These are phyloP conservation scores for Dryas iulia DNA, from an alignment of 1,140 invertebrate genomes.

Conservation along the genomic window DNA sequence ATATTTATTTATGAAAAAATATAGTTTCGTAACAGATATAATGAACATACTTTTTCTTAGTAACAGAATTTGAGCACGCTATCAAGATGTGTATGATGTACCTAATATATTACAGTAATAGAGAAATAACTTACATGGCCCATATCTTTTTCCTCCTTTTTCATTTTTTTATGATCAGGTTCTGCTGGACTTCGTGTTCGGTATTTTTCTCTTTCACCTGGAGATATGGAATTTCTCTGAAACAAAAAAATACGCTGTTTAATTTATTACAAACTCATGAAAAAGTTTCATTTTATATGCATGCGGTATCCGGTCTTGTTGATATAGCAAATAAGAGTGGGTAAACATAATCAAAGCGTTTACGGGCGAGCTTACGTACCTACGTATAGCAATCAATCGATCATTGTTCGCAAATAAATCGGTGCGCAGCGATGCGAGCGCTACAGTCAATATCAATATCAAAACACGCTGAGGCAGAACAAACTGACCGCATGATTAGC, in stretches of 20 bases:
- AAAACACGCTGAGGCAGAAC: slow-evolving; percentile 79
- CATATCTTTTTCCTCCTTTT: slow-evolving; percentile 90
- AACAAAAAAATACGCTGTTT: slow-evolving; percentile 64
- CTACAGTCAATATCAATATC: slow-evolving; percentile 79
- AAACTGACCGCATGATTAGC: slow-evolving; percentile 80
- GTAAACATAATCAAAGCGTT: slow-evolving; percentile 77
- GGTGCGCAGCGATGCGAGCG: slow-evolving; percentile 69
- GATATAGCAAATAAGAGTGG: slow-evolving; percentile 54
- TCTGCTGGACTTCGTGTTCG: slow-evolving; percentile 87
- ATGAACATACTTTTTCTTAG: no score
- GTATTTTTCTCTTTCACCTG: slow-evolving; percentile 92
- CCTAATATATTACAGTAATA: not conserved
- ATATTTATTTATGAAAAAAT: not conserved
- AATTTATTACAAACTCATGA: slow-evolving; percentile 33
- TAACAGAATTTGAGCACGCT: no score
- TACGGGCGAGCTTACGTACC: slow-evolving; percentile 62
- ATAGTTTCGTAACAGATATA: not conserved
- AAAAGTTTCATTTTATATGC: slow-evolving; percentile 27
- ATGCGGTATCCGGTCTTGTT: slow-evolving; percentile 18
- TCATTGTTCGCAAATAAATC: slow-evolving; percentile 80
- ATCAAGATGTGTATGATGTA: not conserved
- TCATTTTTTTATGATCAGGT: slow-evolving; percentile 85
- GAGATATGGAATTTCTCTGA: slow-evolving; percentile 94
- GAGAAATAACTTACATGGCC: slow-evolving; percentile 84
- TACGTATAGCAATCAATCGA: slow-evolving; percentile 72